Evolutionary conservation across 2,888 invertebrate species (phyloP).

Genomic region (Dasypolia templi): DNA sequence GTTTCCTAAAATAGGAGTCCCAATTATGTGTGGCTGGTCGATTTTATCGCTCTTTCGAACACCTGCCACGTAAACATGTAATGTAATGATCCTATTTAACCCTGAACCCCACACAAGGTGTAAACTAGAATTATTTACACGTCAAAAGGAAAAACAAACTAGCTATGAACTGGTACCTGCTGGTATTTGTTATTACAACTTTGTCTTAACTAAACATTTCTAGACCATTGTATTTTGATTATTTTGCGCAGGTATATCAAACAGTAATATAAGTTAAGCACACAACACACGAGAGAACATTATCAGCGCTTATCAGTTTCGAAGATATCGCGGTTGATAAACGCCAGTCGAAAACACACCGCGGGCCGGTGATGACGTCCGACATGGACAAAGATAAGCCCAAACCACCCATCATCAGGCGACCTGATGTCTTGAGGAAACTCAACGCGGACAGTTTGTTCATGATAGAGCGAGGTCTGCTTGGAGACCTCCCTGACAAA

Average conservation of each 20-base stretch:
- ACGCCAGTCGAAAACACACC: slow-evolving; percentile 79
- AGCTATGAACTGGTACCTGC: not conserved
- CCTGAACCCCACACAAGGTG: slow-evolving; percentile 12
- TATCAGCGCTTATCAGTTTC: slow-evolving; percentile 82
- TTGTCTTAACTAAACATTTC: slow-evolving; percentile 13
- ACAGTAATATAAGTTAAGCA: slow-evolving; percentile 46
- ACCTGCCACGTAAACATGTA: slow-evolving; percentile 28
- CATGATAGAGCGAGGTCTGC: slow-evolving; percentile 85
- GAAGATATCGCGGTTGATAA: slow-evolving; percentile 78
- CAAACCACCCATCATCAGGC: slow-evolving; percentile 76
- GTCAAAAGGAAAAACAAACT: not conserved
- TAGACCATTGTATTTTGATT: slow-evolving; percentile 38
- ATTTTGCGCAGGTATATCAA: slow-evolving; percentile 52
- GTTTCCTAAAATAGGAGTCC: slow-evolving; percentile 6
- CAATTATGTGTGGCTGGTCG: slow-evolving; percentile 1
- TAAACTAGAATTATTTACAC: slow-evolving; percentile 1
- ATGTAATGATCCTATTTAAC: slow-evolving; percentile 24
- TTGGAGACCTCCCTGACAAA: slow-evolving; percentile 84
- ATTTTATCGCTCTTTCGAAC: slow-evolving; percentile 25
- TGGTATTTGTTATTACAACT: not conserved
- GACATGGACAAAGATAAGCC: slow-evolving; percentile 82
- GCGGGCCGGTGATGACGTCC: slow-evolving; percentile 82
- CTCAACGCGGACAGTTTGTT: slow-evolving; percentile 83
- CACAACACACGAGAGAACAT: slow-evolving; percentile 68
- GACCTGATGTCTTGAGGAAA: slow-evolving; percentile 83